A percentile compares a stretch with the other conserved stretches of the same genome.
These are phyloP conservation scores for Spisula solida DNA, from an alignment of 2,888 invertebrate genomes.

Conservation along the genomic window DNA sequence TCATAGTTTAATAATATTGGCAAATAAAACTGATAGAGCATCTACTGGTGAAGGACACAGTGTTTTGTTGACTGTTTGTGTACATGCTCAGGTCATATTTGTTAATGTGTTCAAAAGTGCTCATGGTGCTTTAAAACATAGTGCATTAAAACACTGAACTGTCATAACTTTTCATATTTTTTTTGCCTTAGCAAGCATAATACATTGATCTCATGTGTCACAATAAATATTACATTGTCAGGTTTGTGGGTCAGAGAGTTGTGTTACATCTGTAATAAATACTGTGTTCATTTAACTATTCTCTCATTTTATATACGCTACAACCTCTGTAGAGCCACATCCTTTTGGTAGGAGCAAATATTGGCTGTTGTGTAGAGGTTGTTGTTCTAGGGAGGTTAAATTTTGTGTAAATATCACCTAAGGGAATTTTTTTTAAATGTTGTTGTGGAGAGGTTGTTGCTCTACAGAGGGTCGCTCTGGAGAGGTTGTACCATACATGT, in stretches of 20 bases:
- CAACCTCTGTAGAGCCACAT: too few species aligned
- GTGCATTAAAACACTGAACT: not conserved
- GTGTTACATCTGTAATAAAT: not conserved
- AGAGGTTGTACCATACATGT: too few species aligned
- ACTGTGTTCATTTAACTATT: not conserved
- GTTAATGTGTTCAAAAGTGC: not conserved
- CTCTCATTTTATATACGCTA: not conserved
- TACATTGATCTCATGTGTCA: slow-evolving; percentile 18
- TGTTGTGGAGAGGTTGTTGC: too few species aligned
- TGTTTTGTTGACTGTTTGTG: not conserved
- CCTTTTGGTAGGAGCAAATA: too few species aligned
- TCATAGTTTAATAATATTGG: not conserved
- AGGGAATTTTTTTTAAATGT: too few species aligned
- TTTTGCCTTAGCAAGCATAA: slow-evolving; percentile 4
- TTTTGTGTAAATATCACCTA: too few species aligned
- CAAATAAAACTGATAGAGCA: not conserved
- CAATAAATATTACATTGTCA: not conserved
- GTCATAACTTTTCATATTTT: not conserved
- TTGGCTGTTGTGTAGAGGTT: too few species aligned
- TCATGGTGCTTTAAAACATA: not conserved
- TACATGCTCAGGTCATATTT: not conserved
- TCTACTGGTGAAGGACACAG: not conserved
- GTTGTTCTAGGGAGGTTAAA: too few species aligned
- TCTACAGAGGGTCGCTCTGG: too few species aligned
- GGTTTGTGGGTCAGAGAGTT: not conserved